Percentiles rank a stretch among this genome's conserved stretches.
These are phyloP conservation scores for Eclectus roratus DNA, from an alignment of 2,113 vertebrate species.

Conservation along the genomic window DNA sequence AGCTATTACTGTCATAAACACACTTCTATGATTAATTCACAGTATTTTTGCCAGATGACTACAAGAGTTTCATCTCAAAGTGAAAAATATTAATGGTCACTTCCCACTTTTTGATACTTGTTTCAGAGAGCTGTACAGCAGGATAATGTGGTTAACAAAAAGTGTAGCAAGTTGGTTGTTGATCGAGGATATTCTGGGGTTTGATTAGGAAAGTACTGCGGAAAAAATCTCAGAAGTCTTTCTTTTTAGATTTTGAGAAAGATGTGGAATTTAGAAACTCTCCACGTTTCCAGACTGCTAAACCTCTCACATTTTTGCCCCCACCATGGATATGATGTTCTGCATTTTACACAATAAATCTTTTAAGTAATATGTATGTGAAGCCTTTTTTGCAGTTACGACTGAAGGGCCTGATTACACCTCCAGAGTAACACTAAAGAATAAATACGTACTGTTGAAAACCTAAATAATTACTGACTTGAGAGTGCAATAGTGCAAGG, in stretches of 20 bases:
- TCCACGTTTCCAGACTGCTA: background rate
- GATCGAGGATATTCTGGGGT: background rate
- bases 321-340: background rate
- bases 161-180: background rate
- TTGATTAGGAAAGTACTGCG: background rate
- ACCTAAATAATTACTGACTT: background rate
- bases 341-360: background rate
- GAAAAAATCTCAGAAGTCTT: background rate
- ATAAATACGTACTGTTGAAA: background rate
- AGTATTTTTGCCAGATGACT: background rate
- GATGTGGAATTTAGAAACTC: background rate
- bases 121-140: background rate
- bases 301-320: background rate
- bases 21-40: background rate
- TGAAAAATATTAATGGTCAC: background rate
- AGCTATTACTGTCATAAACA: background rate
- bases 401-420: background rate
- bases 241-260: background rate
- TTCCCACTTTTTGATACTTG: background rate
- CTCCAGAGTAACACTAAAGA: background rate
- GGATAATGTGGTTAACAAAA: background rate
- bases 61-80: background rate
- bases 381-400: background rate
- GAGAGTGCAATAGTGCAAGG: background rate
- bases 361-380: background rate